phyloP scores from a whole-genome alignment of 2,113 vertebrate species.

The Perca fluviatilis region DNA sequence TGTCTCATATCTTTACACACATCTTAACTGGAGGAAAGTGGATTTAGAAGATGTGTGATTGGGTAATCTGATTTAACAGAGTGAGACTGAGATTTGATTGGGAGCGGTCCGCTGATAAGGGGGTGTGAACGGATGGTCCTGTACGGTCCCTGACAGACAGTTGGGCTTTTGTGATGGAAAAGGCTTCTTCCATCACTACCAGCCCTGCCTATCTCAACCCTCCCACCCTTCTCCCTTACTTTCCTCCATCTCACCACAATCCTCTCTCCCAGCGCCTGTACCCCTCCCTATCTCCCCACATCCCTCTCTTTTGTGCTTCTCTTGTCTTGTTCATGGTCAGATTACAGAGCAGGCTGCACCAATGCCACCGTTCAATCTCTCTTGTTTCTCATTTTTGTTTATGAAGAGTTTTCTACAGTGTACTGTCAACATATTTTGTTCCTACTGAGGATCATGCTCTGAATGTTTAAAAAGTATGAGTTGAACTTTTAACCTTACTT shows the following conservation, averaged over 20 bases:
- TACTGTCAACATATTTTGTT: background rate
- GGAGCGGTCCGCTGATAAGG: conserved; percentile 50
- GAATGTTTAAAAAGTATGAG: background rate
- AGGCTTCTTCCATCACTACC: conserved; percentile 37
- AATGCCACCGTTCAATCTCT: conserved; percentile 7
- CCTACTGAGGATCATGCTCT: background rate
- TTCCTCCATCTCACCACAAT: background rate
- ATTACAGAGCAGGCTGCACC: conserved; percentile 31
- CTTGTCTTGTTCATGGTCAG: conserved; percentile 43
- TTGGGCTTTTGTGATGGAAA: conserved; percentile 71
- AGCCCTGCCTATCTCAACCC: conserved; percentile 18
- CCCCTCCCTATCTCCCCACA: conserved; percentile 17
- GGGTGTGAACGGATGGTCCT: conserved; percentile 57
- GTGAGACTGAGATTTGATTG: conserved; percentile 37
- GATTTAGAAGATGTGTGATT: conserved; percentile 55
- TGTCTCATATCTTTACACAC: conserved; percentile 62
- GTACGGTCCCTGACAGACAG: conserved; percentile 61
- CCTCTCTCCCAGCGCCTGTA: conserved; percentile 20
- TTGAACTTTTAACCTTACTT: background rate
- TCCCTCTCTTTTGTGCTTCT: conserved; percentile 36
- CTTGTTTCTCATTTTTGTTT: background rate
- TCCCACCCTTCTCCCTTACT: conserved; percentile 33
- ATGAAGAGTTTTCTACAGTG: background rate
- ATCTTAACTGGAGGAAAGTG: conserved; percentile 59
- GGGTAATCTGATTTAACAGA: conserved; percentile 57